These are phyloP conservation scores for Peromyscus maniculatus DNA, from an alignment of 2,113 vertebrate species.

Conservation along the genomic window DNA sequence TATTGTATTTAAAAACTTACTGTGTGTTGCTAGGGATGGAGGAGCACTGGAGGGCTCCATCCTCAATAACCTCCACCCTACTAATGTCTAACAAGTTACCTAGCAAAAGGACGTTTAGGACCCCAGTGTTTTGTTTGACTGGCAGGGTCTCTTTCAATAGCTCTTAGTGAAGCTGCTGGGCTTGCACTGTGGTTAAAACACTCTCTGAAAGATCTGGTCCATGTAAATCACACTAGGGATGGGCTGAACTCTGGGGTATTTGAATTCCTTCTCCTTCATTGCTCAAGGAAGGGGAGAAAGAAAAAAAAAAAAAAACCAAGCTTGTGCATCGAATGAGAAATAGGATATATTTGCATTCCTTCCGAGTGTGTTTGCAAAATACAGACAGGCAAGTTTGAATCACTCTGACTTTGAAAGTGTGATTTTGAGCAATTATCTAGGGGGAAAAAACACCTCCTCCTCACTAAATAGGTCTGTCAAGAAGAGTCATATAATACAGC, in stretches of 20 bases:
- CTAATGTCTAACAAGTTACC: neutral
- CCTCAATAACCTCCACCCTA: neutral
- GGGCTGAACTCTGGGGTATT: neutral
- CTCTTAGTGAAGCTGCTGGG: fast-evolving
- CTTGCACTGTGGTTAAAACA: neutral
- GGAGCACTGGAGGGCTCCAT: neutral
- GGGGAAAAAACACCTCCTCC: constrained; percentile 76
- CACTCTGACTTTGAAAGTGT: constrained; percentile 87
- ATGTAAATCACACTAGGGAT: neutral
- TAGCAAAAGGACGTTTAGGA: neutral
- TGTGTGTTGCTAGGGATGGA: neutral
- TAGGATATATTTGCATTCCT: constrained; percentile 87
- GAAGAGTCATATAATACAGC: constrained; percentile 71
- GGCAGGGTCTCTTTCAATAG: neutral
- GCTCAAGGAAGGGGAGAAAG: neutral
- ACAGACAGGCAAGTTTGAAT: constrained; percentile 87
- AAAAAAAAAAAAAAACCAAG: neutral
- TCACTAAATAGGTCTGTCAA: constrained; percentile 90
- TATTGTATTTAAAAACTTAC: neutral
- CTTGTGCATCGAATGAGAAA: constrained; percentile 80
- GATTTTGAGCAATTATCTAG: constrained; percentile 88
- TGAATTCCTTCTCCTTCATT: constrained; percentile 14
- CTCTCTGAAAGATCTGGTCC: neutral
- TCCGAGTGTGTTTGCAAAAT: constrained; percentile 81
- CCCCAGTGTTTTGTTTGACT: neutral